phyloP scores from a whole-genome alignment of 2,888 invertebrate species.

The Latrodectus elegans region DNA sequence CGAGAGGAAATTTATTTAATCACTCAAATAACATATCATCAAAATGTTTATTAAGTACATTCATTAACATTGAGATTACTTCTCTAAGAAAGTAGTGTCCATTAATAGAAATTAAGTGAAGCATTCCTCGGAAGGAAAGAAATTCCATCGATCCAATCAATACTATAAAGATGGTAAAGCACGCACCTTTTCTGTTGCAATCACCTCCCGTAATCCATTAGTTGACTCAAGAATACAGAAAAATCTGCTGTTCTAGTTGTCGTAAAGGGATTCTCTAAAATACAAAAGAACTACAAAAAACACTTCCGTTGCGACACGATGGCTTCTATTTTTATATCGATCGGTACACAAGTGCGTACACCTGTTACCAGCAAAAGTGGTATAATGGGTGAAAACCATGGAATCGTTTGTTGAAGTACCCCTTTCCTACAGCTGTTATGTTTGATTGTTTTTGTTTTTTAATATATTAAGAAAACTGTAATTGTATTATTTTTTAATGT shows the following conservation, averaged over 20 bases:
- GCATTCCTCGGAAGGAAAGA: not conserved
- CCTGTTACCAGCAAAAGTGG: not conserved
- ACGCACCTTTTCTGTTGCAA: constrained; percentile 2
- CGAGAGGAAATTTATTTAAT: too few species aligned
- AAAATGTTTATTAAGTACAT: too few species aligned
- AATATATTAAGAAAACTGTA: too few species aligned
- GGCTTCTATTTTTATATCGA: constrained; percentile 11
- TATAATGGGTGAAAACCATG: not conserved
- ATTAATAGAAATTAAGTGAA: too few species aligned
- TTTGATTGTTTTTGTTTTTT: too few species aligned
- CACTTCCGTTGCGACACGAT: constrained; percentile 4
- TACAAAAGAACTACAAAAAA: constrained; percentile 31
- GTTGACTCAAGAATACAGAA: constrained; percentile 1
- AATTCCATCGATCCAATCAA: not conserved
- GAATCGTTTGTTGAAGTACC: not conserved
- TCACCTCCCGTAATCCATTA: constrained; percentile 41
- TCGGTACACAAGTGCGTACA: not conserved
- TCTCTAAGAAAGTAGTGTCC: too few species aligned
- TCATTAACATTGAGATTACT: too few species aligned
- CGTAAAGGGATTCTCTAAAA: constrained; percentile 14
- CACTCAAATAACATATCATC: too few species aligned
- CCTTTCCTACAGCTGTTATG: too few species aligned
- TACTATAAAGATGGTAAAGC: not conserved
- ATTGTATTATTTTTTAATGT: too few species aligned
- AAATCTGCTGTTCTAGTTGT: constrained; percentile 22